Evolutionary conservation across 2,888 invertebrate species (phyloP), one percentile per base, ranked within the genome.

Genomic region (Drosophila neoperkinsi): DNA sequence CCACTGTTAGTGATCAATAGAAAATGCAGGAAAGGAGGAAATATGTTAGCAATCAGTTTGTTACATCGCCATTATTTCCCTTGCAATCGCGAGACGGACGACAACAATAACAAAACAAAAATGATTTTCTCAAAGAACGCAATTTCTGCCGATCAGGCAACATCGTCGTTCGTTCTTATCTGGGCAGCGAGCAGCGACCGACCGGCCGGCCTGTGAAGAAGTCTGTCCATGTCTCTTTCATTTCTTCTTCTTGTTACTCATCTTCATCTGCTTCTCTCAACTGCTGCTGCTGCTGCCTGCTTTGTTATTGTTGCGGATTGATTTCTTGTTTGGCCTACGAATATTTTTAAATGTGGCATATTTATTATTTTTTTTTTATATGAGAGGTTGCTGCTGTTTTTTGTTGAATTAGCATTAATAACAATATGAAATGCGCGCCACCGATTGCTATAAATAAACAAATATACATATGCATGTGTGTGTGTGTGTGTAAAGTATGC

Each of bases 321-420:
- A 79, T 80, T 79, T 79, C 62, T 51, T 38, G 75, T 68, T 74
- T 66, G 66, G 60, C 41, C 53, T 68, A 75, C 50, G 58, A 82
- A 82, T 80, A 72, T 67, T 69, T 79, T 74, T 59, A 59, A 78
- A 52, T 77, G 72, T 50, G 73, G 62, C 61, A 67, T 70, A 61
- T 78, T 79, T 77, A 62, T 78, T 21, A 43, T 62, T 52, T 68
- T 56, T 34, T 21, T 56, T 9, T 30, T 30, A 62, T 71, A 55
- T 65, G 56, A 62, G 36, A 56, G 64, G 36, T 28, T 55, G 68
- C 43, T 65, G 56, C 38, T 65, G 51, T 10, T 77, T 71, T 88
- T 70, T 86, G 81, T 81, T 75, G 84, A 84, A 89, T 84, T 84
- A 55, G 79, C 84, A 84, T 76, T 84, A 71, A 89, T 75, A 81